Evolutionary conservation across 2,888 invertebrate species (phyloP), one percentile per base, ranked within the genome.

Genomic region (Labia minor): DNA sequence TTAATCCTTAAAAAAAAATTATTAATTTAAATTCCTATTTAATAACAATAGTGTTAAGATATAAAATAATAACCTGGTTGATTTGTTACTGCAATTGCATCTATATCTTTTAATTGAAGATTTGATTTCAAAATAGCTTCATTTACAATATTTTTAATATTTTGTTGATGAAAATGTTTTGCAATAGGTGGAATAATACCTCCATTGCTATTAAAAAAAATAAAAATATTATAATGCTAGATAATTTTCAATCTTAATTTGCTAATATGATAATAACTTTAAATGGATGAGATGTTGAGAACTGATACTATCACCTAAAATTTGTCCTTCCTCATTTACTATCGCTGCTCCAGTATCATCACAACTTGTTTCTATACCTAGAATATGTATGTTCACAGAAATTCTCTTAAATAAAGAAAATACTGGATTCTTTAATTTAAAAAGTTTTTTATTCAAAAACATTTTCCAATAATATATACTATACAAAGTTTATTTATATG

Each of bases 281-380:
- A 90, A 79, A 76, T 92, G 92, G 67, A 84, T 80, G 71, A 82
- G 76, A 71, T 87, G 87, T 78, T 97, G 97, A 0, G 94, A 94
- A 75, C 86, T 80, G 33, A 92, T 77, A 33, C 87, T 83, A 79
- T 97, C 92, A 10, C 92, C 91, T 63, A 93, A 76, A 72, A 96
- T 81, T 69, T 81, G 80, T 21, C 91, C 89, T 67, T 82, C 74
- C 19, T 80, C 81, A 77, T 90, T 84, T 6, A 98, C 86, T 70
- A 98, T 81, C 61, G 94, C 96, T 74, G 90, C 89, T 19, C 94
- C 96, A 1, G 97, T 98, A 76, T 98, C 98, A 81, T 98, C 97
- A 76, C 96, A 98, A 70, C 96, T 96, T 2, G 95, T 95, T 83
- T 98, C 98, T 73, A 98, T 96, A 4, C 97, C 97, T 71, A 97